phyloP scores from a whole-genome alignment of 1,140 invertebrate species.

The Diorhabda elongata region DNA sequence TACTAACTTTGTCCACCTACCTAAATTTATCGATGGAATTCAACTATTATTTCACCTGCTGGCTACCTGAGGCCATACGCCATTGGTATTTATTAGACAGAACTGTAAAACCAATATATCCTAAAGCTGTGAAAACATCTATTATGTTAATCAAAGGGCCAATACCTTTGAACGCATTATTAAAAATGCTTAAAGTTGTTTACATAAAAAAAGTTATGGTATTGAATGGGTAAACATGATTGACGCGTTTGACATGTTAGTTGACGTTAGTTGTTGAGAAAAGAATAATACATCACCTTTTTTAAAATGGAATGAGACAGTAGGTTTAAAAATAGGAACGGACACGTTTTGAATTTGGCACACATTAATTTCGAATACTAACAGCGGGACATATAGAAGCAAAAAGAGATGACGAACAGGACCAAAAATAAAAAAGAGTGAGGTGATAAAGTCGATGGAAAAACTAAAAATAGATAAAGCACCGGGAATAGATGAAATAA shows the following conservation, averaged over 20 bases:
- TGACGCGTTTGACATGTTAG: conserved; percentile 1
- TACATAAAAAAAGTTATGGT: conserved; percentile 4
- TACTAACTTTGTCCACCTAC: too few relatives aligned
- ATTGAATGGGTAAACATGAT: not conserved
- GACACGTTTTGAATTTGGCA: too few relatives aligned
- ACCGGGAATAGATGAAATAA: too few relatives aligned
- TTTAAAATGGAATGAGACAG: too few relatives aligned
- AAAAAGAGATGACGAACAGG: too few relatives aligned
- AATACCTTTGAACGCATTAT: conserved; percentile 8
- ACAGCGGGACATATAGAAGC: too few relatives aligned
- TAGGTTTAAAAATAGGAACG: too few relatives aligned
- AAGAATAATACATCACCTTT: too few relatives aligned
- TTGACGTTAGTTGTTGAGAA: not conserved
- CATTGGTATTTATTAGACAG: not conserved
- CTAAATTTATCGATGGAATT: not conserved
- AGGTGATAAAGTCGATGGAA: too few relatives aligned
- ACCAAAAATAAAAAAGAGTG: too few relatives aligned
- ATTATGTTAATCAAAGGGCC: not conserved
- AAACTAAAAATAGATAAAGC: too few relatives aligned
- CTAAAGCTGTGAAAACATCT: conserved; percentile 16
- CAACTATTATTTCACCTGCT: conserved; percentile 12
- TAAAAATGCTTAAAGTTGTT: conserved; percentile 8
- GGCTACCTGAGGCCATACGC: conserved; percentile 4
- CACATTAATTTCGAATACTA: too few relatives aligned
- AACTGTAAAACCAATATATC: conserved; percentile 8